phyloP scores from a whole-genome alignment of 1,140 invertebrate species.

The honey bee (Apis mellifera) region DNA sequence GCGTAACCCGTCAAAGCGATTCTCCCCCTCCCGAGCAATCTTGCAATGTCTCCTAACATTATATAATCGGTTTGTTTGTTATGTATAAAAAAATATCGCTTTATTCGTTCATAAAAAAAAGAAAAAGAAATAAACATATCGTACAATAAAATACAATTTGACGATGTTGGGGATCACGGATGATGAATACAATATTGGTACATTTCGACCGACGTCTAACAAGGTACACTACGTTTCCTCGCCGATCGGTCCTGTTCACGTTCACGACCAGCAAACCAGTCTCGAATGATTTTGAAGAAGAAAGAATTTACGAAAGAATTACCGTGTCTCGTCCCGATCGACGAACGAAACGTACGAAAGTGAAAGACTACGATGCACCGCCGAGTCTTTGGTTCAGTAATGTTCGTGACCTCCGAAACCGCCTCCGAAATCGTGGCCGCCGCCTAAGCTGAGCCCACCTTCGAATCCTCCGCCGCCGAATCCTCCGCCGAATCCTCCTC shows the following conservation, averaged over 20 bases:
- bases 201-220: slow-evolving; percentile 39
- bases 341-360: slow-evolving; percentile 32
- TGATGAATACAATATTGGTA: slow-evolving; percentile 61
- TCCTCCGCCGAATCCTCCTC: slow-evolving; percentile 57
- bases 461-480: slow-evolving; percentile 38
- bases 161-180: slow-evolving; percentile 50
- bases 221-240: slow-evolving; percentile 12
- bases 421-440: slow-evolving; percentile 21
- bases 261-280: neutral
- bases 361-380: slow-evolving; percentile 21
- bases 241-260: neutral
- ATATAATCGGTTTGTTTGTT: slow-evolving; percentile 40
- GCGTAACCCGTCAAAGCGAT: slow-evolving; percentile 47
- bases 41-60: slow-evolving; percentile 6
- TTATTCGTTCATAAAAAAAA: slow-evolving; percentile 58
- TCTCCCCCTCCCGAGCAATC: neutral
- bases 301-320: slow-evolving; percentile 15
- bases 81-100: slow-evolving; percentile 62
- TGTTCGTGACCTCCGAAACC: slow-evolving; percentile 56
- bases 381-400: slow-evolving; percentile 43
- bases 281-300: neutral
- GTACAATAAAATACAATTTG: slow-evolving; percentile 55
- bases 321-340: neutral
- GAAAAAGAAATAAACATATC: slow-evolving; percentile 22
- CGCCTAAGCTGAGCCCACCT: slow-evolving; percentile 41